phyloP scores from a whole-genome alignment of 2,888 invertebrate genomes.

The Apeira syringaria region DNA sequence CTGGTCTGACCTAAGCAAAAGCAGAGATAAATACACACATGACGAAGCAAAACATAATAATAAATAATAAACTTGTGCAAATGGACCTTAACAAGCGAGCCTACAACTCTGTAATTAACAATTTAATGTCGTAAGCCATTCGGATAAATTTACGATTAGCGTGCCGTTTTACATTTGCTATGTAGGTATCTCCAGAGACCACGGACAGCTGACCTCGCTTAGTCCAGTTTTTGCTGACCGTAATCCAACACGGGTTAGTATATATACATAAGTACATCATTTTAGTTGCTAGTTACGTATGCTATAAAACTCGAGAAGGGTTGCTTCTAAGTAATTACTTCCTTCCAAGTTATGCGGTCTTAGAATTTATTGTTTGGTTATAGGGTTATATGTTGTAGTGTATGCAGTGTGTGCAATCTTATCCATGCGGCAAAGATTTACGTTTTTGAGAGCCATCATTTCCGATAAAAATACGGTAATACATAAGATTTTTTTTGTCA shows the following conservation, averaged over 20 bases:
- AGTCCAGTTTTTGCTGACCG: constrained; percentile 21
- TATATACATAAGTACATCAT: constrained; percentile 13
- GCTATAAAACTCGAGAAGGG: constrained; percentile 18
- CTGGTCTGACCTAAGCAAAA: too few relatives aligned
- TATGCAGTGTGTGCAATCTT: too few relatives aligned
- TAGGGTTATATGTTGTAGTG: too few relatives aligned
- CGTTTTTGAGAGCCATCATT: too few relatives aligned
- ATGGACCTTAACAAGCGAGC: neutral
- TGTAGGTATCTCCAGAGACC: constrained; percentile 9
- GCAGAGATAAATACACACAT: too few relatives aligned
- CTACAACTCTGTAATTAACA: constrained; percentile 5
- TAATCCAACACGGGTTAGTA: constrained; percentile 4
- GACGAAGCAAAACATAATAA: too few relatives aligned
- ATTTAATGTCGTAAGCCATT: constrained; percentile 6
- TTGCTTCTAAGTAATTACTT: constrained; percentile 19
- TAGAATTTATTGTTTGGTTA: constrained; percentile 10
- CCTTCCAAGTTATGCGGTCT: constrained; percentile 3
- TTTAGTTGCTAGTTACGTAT: constrained; percentile 18
- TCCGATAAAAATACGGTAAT: too few relatives aligned
- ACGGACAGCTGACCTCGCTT: constrained; percentile 11
- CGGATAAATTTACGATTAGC: constrained; percentile 4
- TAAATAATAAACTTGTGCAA: too few relatives aligned
- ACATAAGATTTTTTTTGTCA: too few relatives aligned
- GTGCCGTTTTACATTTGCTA: constrained; percentile 6
- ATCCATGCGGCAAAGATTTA: too few relatives aligned